These are phyloP conservation scores for Fundulus diaphanus DNA, from an alignment of 2,797 vertebrate species.

Conservation along the genomic window DNA sequence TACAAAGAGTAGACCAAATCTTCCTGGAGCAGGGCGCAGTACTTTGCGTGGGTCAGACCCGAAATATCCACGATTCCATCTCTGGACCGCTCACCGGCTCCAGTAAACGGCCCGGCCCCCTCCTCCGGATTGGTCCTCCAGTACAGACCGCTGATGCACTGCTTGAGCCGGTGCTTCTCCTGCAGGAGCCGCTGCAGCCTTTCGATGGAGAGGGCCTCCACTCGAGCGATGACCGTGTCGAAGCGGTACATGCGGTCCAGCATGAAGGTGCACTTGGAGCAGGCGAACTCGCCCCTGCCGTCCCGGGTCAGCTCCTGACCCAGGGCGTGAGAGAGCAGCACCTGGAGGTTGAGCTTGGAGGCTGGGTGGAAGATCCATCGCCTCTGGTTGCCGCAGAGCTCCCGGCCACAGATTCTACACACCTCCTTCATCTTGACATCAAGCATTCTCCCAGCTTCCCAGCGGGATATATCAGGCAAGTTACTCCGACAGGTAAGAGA, in stretches of 20 bases:
- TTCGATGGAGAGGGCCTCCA: slow-evolving; percentile 91
- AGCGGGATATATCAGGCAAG: not conserved
- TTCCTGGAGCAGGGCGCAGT: slow-evolving; percentile 89
- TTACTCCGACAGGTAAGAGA: not conserved
- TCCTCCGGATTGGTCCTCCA: slow-evolving; percentile 83
- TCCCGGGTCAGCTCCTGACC: slow-evolving; percentile 90
- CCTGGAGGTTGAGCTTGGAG: slow-evolving; percentile 92
- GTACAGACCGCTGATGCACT: slow-evolving; percentile 88
- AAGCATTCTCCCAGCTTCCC: slow-evolving; percentile 58
- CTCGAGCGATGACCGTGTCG: slow-evolving; percentile 88
- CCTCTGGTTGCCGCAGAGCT: slow-evolving; percentile 94
- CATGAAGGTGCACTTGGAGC: slow-evolving; percentile 98
- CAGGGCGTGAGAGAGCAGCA: slow-evolving; percentile 92
- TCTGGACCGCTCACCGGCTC: slow-evolving; percentile 32
- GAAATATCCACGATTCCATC: slow-evolving; percentile 86
- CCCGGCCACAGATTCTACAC: slow-evolving; percentile 92
- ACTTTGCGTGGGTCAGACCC: slow-evolving; percentile 84
- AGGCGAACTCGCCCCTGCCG: slow-evolving; percentile 92
- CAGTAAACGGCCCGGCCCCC: slow-evolving; percentile 38
- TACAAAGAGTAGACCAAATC: slow-evolving; percentile 91
- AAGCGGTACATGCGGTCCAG: slow-evolving; percentile 95
- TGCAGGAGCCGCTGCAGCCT: slow-evolving; percentile 89
- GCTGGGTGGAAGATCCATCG: slow-evolving; percentile 97
- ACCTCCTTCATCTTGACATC: slow-evolving; percentile 88
- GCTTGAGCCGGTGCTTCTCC: slow-evolving; percentile 90